Conservation (phyloP, 2,113 vertebrate genomes). For the Gyps fulvus region DNA sequence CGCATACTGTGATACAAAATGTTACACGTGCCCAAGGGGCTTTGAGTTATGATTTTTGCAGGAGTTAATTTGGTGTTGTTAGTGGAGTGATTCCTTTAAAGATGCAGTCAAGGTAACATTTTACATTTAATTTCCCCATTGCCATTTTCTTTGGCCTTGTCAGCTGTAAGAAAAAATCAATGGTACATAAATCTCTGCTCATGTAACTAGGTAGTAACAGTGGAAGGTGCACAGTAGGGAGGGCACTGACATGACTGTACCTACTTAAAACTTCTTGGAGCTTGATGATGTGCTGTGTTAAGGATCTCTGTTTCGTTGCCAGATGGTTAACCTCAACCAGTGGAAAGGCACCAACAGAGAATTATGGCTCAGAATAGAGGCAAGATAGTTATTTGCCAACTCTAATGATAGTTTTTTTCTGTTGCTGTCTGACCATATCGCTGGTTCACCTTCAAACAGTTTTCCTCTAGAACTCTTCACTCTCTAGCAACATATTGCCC, state of each 20-base stretch:
- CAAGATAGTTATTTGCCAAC: background rate
- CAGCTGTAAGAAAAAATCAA: background rate
- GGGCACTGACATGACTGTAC: background rate
- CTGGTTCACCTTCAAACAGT: background rate
- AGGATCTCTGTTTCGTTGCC: background rate
- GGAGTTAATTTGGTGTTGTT: constrained; percentile 22
- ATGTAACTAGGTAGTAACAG: background rate
- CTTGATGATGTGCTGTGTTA: background rate
- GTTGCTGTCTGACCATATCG: background rate
- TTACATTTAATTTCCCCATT: constrained; percentile 6
- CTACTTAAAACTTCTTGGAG: background rate
- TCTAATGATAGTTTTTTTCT: background rate
- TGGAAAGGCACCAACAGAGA: background rate
- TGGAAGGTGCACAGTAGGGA: background rate
- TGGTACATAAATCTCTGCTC: constrained; percentile 11
- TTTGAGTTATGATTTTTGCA: constrained; percentile 24
- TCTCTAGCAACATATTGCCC: background rate
- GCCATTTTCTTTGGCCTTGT: background rate
- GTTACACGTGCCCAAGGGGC: background rate
- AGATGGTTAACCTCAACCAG: background rate
- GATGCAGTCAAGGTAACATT: constrained; percentile 18
- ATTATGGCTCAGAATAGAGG: background rate
- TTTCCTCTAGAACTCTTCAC: background rate
- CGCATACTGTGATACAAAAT: background rate
- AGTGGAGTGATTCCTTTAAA: constrained; percentile 21